Base-by-base conservation (phyloP, 2,113 vertebrate species). In the Artemisiospiza belli region DNA sequence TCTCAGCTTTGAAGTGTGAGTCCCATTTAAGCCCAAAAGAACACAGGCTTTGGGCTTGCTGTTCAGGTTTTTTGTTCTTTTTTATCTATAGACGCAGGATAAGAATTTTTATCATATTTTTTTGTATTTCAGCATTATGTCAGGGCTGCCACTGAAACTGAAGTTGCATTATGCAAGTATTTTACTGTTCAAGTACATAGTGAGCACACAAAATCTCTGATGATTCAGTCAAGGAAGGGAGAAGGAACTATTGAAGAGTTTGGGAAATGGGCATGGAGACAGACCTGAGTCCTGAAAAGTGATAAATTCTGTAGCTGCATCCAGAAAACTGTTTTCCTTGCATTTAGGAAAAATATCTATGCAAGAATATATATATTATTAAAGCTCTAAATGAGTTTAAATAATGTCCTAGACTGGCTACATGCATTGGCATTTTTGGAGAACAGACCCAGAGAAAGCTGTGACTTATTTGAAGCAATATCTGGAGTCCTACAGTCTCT, bases 1-100 rank as follows among this genome's bases (percentile, higher is more conserved):
- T 90, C 64, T 83, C n/a, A 74, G 41, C 85, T 96, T 96, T 96
- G 85, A 95, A 94, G 76, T 78, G 24, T 31, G 58, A 90, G 83
- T 90, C 73, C 28, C 57, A 74, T 96, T 90, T 90, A 82, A 90
- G 39, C 41, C 61, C 75, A 20, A 78, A 67, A 94, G 61, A 93
- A 78, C 39, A 80, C 5, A 84, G 43, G 19, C 11, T 89, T 87
- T n/a, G 33, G 61, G n/a, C 25, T 87, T 62, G 11, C 23, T 87
- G 70, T 55, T 94, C 54, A 66, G n/a, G 11, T 24, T 49, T 83
- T 87, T 94, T 80, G 44, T 66, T 85, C 28, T 30, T 69, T 86
- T 91, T 88, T 44, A 8, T 70, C 44, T 59, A 22, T 44, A 75
- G 61, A n/a, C 24, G 2, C 23, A 72, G 37, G 25, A 68, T 61